These are phyloP conservation scores for Sphenopsis melanotis DNA, from an alignment of 2,797 vertebrate genomes.

Conservation along the genomic window DNA sequence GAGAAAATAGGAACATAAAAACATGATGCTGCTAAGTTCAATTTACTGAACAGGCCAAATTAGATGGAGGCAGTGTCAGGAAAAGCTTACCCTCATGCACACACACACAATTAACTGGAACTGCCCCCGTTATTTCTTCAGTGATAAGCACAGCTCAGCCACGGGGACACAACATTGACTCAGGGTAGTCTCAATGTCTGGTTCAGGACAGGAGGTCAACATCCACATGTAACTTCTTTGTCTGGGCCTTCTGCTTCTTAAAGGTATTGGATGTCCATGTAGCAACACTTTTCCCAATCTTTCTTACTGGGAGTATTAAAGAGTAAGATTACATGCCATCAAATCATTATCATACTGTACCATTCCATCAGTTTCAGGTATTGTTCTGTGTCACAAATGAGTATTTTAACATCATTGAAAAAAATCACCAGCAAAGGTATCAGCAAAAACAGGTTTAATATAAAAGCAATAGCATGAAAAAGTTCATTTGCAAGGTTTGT, in stretches of 20 bases:
- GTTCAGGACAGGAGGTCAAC: background rate
- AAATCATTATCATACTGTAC: background rate
- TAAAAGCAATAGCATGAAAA: background rate
- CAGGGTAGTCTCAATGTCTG: background rate
- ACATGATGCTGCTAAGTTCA: background rate
- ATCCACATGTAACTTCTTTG: background rate
- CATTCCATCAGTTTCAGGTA: background rate
- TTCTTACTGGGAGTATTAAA: background rate
- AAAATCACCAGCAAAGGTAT: background rate
- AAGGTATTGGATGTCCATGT: background rate
- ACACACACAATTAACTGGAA: background rate
- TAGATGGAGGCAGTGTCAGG: background rate
- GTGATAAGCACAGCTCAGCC: background rate
- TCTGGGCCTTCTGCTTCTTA: background rate
- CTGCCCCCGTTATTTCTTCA: background rate
- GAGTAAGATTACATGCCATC: background rate
- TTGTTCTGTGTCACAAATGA: background rate
- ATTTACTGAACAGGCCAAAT: background rate
- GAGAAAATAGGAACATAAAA: background rate
- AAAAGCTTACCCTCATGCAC: background rate
- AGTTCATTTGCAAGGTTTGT: background rate
- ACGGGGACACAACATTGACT: rapidly evolving
- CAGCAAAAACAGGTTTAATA: background rate
- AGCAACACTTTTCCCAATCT: background rate
- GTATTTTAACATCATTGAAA: background rate